These are phyloP conservation scores for Sander vitreus DNA, from an alignment of 2,113 vertebrate genomes.

Conservation along the genomic window DNA sequence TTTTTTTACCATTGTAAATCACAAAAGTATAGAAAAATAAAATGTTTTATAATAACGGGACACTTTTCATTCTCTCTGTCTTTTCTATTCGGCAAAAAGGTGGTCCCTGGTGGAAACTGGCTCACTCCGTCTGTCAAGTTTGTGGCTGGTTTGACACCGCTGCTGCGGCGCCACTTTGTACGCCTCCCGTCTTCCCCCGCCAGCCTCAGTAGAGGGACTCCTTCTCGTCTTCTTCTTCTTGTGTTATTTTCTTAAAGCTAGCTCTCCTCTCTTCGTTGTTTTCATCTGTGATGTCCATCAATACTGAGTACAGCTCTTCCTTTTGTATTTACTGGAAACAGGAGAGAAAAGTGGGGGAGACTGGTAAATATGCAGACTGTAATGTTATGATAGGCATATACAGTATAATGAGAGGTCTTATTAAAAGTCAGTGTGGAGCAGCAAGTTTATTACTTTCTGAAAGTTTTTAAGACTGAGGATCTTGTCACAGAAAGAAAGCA, in stretches of 20 bases:
- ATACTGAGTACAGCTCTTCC: slow-evolving; percentile 80
- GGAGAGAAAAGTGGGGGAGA: slow-evolving; percentile 71
- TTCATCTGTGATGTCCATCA: slow-evolving; percentile 81
- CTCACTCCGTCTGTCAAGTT: slow-evolving; percentile 76
- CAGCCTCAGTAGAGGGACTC: slow-evolving; percentile 80
- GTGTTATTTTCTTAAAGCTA: slow-evolving; percentile 83
- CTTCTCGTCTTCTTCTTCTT: slow-evolving; percentile 73
- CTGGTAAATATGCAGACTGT: slow-evolving; percentile 65
- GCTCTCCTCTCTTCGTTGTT: slow-evolving; percentile 78
- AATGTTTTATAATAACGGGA: slow-evolving; percentile 84
- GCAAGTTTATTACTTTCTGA: slow-evolving; percentile 25
- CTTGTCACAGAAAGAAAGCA: slow-evolving; percentile 18
- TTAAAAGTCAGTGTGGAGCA: slow-evolving; percentile 29
- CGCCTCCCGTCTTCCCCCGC: slow-evolving; percentile 75
- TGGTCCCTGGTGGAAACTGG: slow-evolving; percentile 77
- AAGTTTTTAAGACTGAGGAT: slow-evolving; percentile 6
- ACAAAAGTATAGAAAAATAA: slow-evolving; percentile 89
- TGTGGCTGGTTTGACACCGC: slow-evolving; percentile 76
- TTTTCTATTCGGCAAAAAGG: slow-evolving; percentile 73
- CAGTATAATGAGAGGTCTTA: slow-evolving; percentile 45
- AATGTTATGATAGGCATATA: slow-evolving; percentile 42
- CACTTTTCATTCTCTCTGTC: slow-evolving; percentile 73
- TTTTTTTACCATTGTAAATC: slow-evolving; percentile 80
- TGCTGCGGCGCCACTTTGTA: slow-evolving; percentile 66
- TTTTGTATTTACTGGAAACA: slow-evolving; percentile 84